Evolutionary conservation across 2,797 vertebrate genomes (phyloP).

Genomic region (Lagodon rhomboides): DNA sequence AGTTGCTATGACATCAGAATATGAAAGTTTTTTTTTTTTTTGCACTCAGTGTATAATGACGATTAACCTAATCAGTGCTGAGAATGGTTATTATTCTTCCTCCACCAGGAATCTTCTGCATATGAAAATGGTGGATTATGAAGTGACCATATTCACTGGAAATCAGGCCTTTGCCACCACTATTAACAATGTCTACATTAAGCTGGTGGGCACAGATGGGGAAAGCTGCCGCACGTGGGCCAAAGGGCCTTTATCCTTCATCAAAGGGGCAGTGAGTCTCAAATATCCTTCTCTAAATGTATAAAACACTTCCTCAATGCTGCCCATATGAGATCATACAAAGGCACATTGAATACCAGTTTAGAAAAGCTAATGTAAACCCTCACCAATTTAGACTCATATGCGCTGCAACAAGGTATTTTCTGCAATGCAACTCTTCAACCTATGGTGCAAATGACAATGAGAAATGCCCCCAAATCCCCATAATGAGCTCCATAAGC

Average conservation of each 20-base stretch:
- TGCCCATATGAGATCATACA: neutral
- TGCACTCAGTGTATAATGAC: neutral
- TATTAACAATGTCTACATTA: slow-evolving; percentile 61
- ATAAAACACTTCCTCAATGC: neutral
- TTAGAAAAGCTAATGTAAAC: too few species aligned
- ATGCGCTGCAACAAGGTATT: too few species aligned
- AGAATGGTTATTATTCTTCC: neutral
- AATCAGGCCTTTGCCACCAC: neutral
- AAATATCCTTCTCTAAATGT: neutral
- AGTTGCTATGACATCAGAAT: neutral
- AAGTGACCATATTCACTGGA: slow-evolving; percentile 51
- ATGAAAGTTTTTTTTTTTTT: too few species aligned
- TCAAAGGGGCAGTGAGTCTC: slow-evolving; percentile 57
- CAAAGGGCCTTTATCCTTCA: neutral
- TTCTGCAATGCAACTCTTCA: too few species aligned
- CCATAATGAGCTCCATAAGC: neutral
- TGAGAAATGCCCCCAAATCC: too few species aligned
- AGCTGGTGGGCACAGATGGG: slow-evolving; percentile 64
- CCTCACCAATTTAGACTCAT: too few species aligned
- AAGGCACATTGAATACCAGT: neutral
- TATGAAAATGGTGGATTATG: slow-evolving; percentile 58
- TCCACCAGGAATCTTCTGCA: slow-evolving; percentile 1
- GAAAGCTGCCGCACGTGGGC: slow-evolving; percentile 32
- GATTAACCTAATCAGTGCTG: neutral
- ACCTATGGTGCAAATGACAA: too few species aligned